phyloP scores from a whole-genome alignment of 2,797 vertebrate genomes.

The Acanthurus leucopareius region DNA sequence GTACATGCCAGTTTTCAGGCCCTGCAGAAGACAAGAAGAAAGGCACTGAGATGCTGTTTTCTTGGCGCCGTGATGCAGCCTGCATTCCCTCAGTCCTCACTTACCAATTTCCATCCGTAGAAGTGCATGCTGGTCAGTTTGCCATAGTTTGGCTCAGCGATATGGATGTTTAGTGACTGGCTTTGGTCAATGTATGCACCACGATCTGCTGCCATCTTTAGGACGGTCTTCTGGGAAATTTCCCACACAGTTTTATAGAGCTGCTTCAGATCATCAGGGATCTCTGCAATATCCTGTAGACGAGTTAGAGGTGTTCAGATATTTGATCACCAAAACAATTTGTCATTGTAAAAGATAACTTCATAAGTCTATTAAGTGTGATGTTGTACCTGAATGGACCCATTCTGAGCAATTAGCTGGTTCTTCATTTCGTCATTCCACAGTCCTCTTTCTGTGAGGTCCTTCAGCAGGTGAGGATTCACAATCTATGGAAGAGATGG shows the following conservation, averaged over 20 bases:
- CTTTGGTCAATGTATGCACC: conserved; percentile 98
- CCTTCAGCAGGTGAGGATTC: conserved; percentile 96
- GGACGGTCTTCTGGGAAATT: conserved; percentile 94
- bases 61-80: not conserved
- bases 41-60: not conserved
- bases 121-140: conserved; percentile 99
- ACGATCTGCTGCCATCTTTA: conserved; percentile 97
- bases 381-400: conserved; percentile 92
- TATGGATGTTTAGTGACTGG: conserved; percentile 97
- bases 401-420: conserved; percentile 94
- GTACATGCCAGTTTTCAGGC: conserved; percentile 98
- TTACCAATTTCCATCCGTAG: conserved; percentile 95
- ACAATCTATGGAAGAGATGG: conserved; percentile 85
- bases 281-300: conserved; percentile 88
- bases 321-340: not conserved
- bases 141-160: conserved; percentile 97
- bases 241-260: conserved; percentile 99
- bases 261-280: conserved; percentile 93
- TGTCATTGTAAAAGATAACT: not conserved
- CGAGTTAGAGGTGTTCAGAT: conserved; percentile 2
- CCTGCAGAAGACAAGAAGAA: conserved; percentile 65
- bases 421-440: conserved; percentile 99
- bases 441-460: conserved; percentile 93
- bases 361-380: not conserved
- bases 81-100: conserved; percentile 21